A percentile compares a stretch with the other conserved stretches of the same genome.
These are phyloP conservation scores for Characodon lateralis DNA, from an alignment of 2,797 vertebrate genomes.

Conservation along the genomic window DNA sequence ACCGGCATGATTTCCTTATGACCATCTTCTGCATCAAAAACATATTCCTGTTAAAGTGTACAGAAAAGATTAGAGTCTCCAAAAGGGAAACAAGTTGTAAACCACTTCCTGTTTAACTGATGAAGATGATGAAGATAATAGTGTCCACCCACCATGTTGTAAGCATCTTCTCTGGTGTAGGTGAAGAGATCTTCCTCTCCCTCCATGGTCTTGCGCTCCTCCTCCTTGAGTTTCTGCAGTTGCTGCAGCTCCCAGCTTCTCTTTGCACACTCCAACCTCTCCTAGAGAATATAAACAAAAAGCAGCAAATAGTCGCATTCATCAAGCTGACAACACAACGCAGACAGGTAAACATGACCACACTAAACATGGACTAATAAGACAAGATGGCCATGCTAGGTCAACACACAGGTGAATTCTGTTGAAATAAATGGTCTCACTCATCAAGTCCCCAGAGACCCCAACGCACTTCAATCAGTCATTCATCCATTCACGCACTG, in stretches of 20 bases:
- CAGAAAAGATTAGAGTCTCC: constrained; percentile 25
- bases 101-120: neutral
- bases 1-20: constrained; percentile 96
- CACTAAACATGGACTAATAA: neutral
- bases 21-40: constrained; percentile 90
- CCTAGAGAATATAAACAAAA: constrained; percentile 60
- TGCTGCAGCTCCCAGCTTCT: constrained; percentile 87
- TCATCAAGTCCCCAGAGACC: too few species aligned
- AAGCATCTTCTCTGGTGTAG: constrained; percentile 93
- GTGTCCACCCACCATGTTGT: constrained; percentile 86
- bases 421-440: too few species aligned
- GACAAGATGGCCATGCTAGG: too few species aligned
- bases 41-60: constrained; percentile 84
- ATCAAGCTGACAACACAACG: neutral
- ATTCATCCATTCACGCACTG: too few species aligned
- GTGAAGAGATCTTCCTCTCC: constrained; percentile 91
- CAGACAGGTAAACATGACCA: neutral
- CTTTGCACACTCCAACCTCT: constrained; percentile 83
- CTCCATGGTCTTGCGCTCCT: constrained; percentile 81
- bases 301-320: constrained; percentile 2
- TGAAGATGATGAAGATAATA: neutral
- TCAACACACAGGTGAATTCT: too few species aligned
- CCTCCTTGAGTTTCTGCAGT: constrained; percentile 83
- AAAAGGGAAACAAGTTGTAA: neutral
- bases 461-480: too few species aligned